These are phyloP conservation scores for Phyllostomus hastatus DNA, from an alignment of 2,113 vertebrate species.

Conservation along the genomic window DNA sequence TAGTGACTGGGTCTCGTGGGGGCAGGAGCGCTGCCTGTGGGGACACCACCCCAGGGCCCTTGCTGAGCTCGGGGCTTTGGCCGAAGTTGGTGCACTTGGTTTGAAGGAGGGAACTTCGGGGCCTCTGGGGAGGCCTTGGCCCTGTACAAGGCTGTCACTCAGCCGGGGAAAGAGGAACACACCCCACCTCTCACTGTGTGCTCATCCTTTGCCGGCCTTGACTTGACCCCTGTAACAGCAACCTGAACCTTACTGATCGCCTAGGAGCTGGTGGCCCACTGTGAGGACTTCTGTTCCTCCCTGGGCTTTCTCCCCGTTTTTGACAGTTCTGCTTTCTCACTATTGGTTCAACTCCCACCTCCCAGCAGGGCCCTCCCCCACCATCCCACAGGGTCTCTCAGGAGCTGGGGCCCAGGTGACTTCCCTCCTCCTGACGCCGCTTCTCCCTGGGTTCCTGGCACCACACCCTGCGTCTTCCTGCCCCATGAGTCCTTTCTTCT, in stretches of 20 bases:
- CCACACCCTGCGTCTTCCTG: not conserved
- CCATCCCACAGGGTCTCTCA: not conserved
- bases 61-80: not conserved
- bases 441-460: not conserved
- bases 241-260: not conserved
- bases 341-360: not conserved
- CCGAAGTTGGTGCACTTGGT: not conserved
- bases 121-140: not conserved
- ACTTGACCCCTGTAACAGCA: not conserved
- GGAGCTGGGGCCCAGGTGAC: not conserved
- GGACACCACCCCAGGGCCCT: not conserved
- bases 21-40: not conserved
- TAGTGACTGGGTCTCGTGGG: no score
- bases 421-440: not conserved
- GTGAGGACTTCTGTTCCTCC: not conserved
- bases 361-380: not conserved
- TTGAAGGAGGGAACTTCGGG: rapidly evolving
- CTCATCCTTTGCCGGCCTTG: not conserved
- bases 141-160: not conserved
- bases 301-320: not conserved
- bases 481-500: not conserved
- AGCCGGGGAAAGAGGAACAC: not conserved
- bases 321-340: not conserved
- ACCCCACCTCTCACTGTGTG: no score
- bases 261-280: not conserved